Conservation (phyloP, 2,888 invertebrate genomes). For the Sarcophaga caerulescens region DNA sequence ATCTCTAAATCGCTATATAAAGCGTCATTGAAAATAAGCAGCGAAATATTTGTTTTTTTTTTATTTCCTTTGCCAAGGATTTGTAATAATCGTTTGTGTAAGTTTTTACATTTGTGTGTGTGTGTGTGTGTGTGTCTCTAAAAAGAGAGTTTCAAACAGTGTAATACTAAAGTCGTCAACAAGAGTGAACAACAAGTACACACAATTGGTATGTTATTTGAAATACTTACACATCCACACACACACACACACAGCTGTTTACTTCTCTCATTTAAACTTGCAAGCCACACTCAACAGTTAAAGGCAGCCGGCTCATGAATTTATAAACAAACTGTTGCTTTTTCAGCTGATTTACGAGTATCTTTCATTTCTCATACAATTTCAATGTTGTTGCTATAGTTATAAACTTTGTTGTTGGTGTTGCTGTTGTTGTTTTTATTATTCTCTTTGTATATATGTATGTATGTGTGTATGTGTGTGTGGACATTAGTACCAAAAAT, state of each 20-base stretch:
- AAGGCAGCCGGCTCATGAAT: constrained; percentile 49
- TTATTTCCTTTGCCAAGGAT: not conserved
- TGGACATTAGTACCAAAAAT: constrained; percentile 54
- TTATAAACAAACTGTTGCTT: constrained; percentile 71
- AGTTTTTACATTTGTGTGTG: not conserved
- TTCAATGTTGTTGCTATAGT: not conserved
- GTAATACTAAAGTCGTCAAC: not conserved
- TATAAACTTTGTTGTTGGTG: not conserved
- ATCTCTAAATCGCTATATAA: no score
- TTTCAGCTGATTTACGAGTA: constrained; percentile 68
- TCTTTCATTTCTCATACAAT: not conserved
- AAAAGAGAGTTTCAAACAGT: not conserved
- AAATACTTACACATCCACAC: not conserved
- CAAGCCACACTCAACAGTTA: constrained; percentile 33
- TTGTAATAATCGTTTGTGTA: not conserved
- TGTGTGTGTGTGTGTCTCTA: not conserved
- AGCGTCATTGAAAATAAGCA: no score
- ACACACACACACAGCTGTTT: no score
- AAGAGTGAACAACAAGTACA: constrained; percentile 7
- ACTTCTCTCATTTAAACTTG: no score
- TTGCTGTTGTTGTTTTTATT: constrained; percentile 4
- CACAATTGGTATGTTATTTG: not conserved
- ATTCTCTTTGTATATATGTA: not conserved
- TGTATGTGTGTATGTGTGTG: constrained; percentile 7
- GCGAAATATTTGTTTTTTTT: not conserved